These are phyloP conservation scores for Peromyscus attwateri DNA, from an alignment of 2,797 vertebrate species.

Conservation along the genomic window DNA sequence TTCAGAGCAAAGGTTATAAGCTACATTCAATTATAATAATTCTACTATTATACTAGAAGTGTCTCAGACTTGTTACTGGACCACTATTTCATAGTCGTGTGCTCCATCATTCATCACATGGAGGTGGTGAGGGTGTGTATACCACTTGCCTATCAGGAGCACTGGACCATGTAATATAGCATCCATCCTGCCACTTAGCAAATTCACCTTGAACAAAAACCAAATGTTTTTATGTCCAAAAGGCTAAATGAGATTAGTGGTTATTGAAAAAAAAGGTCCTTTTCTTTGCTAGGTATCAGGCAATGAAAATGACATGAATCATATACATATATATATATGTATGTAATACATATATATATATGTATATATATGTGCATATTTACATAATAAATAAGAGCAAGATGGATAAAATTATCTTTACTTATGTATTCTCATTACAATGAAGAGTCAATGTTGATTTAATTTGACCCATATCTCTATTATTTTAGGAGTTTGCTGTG, in stretches of 20 bases:
- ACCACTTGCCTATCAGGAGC: background rate
- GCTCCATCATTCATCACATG: background rate
- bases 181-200: background rate
- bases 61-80: background rate
- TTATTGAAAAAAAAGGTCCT: background rate
- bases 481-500: background rate
- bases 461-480: background rate
- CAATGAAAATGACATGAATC: background rate
- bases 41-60: background rate
- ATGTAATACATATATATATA: too few species aligned
- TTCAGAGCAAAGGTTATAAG: slow-evolving; percentile 45
- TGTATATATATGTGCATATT: too few species aligned
- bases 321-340: too few species aligned
- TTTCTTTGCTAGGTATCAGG: background rate
- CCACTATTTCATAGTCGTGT: background rate
- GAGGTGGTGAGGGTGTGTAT: fast-evolving
- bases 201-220: background rate
- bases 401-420: background rate
- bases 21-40: slow-evolving; percentile 44
- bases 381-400: background rate
- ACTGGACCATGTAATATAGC: background rate
- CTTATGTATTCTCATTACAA: background rate
- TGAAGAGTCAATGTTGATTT: background rate
- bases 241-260: background rate
- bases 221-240: background rate